Base-by-base conservation (phyloP, 2,888 invertebrate species). In the Melolontha melolontha region DNA sequence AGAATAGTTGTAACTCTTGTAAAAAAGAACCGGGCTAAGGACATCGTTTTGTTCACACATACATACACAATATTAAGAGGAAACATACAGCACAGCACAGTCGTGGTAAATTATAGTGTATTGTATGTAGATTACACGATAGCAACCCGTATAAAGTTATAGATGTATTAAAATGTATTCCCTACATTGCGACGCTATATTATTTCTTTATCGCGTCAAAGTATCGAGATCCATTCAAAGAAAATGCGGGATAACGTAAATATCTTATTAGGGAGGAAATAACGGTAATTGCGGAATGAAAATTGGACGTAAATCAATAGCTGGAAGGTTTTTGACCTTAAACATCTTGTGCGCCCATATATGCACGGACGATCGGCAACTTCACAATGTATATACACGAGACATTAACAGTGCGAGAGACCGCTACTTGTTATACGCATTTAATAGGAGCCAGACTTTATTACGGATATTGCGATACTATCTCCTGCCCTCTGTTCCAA, bases 391-490 rank as follows among this genome's bases (percentile, higher is more conserved):
- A 34, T 10, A 34, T 34, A 8, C 57, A 57, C 57, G 57, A 57
- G 57, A 57, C 57, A 44, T 57, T 57, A 57, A 44, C 57, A 27
- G 57, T 57, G 57, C 14, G 57, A 57, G 57, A 57, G 57, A 39
- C 65, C 39, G 70, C 70, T 70, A 70, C 70, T 65, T 62, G 67
- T 70, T 70, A 68, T 70, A 70, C 70, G 65, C 66, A 68, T 55
- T 70, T 70, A 68, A 70, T 66, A 63, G 65, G 54, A 54, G 59
- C 51, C 49, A 62, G 67, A 70, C 59, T 65, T 64, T 59, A 68
- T 70, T 68, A 70, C 70, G 65, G 68, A 70, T 70, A 70, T 70
- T 70, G 54, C 65, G 67, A 68, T 70, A 63, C 34, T 68, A 70
- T 70, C 70, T 70, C 41, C 50, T 42, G 42, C 57, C 29, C 57